Base-by-base conservation (phyloP, 2,888 invertebrate genomes). In the Napeogenes sylphis region DNA sequence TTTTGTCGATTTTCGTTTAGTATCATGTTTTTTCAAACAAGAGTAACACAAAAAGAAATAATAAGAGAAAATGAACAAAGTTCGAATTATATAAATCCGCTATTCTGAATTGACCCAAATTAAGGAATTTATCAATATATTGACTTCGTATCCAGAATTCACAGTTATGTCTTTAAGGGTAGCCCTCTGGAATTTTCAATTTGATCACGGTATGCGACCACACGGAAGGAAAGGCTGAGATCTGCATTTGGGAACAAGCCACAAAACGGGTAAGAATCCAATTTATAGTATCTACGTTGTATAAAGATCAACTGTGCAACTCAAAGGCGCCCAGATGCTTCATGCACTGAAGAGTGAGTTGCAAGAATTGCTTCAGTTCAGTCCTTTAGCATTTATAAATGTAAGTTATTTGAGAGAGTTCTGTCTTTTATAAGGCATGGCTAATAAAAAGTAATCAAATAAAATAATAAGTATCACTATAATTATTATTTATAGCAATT, bases 151-250 rank as follows among this genome's bases (percentile, higher is more conserved):
- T 61, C 58, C 45, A 65, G 59, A 59, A 65, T 53, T 51, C 58
- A 61, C 51, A 32, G 63, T 72, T 70, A 70, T 45, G 63, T 71
- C 67, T 67, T 71, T 73, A 73, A 71, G 74, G 73, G 75, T 75
- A 76, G 75, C 72, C 75, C 72, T 71, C 73, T 68, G 83, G 85
- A 83, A 86, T 86, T 87, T 87, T 81, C 84, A 86, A 85, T 86
- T 82, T 82, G 78, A 80, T 79, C 77, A 73, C 70, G 74, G 81
- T 79, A 83, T 79, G 81, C 74, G 77, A 73, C 75, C 78, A 73
- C 77, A 77, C 73, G 72, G 68, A 70, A 78, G 79, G 77, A 80
- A 83, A 79, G 74, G 80, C 79, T 75, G 79, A 82, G 76, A 83
- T 84, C 80, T 84, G 79, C 82, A 83, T 83, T 78, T 79, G 73